Percentiles rank a stretch among this genome's conserved stretches.
These are phyloP conservation scores for Austrolebias charrua DNA, from an alignment of 2,797 vertebrate species.

Conservation along the genomic window DNA sequence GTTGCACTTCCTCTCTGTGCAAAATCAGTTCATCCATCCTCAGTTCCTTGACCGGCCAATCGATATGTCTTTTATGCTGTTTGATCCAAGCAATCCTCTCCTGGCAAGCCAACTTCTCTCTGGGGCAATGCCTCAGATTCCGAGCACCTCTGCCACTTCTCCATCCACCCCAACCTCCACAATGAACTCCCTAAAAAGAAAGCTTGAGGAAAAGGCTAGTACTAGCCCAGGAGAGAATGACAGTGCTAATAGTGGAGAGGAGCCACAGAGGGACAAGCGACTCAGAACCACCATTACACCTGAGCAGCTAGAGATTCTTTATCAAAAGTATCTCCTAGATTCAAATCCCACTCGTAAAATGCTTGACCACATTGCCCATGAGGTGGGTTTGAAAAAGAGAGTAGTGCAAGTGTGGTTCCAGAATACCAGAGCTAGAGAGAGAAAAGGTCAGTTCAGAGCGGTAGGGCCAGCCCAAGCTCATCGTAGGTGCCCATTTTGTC, in stretches of 20 bases:
- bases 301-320: constrained; percentile 97
- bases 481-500: constrained; percentile 95
- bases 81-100: constrained; percentile 96
- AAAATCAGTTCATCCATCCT: constrained; percentile 98
- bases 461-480: constrained; percentile 97
- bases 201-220: constrained; percentile 96
- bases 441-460: constrained; percentile 97
- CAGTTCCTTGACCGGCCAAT: constrained; percentile 95
- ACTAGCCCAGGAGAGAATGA: constrained; percentile 98
- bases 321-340: constrained; percentile 98
- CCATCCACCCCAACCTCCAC: constrained; percentile 95
- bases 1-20: constrained; percentile 96
- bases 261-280: constrained; percentile 97
- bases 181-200: constrained; percentile 97
- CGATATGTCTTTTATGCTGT: constrained; percentile 99
- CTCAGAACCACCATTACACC: constrained; percentile 98
- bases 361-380: constrained; percentile 98
- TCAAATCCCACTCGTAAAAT: constrained; percentile 99
- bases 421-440: constrained; percentile 95
- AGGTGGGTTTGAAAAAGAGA: constrained; percentile 98
- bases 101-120: constrained; percentile 94
- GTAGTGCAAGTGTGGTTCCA: constrained; percentile 99
- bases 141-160: constrained; percentile 94
- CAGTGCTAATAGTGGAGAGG: constrained; percentile 94
- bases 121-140: constrained; percentile 94